Percentiles rank a stretch among this genome's conserved stretches.
Evolutionary conservation across 2,888 invertebrate species (phyloP).

Genomic region (Synanthedon tipuliformis): DNA sequence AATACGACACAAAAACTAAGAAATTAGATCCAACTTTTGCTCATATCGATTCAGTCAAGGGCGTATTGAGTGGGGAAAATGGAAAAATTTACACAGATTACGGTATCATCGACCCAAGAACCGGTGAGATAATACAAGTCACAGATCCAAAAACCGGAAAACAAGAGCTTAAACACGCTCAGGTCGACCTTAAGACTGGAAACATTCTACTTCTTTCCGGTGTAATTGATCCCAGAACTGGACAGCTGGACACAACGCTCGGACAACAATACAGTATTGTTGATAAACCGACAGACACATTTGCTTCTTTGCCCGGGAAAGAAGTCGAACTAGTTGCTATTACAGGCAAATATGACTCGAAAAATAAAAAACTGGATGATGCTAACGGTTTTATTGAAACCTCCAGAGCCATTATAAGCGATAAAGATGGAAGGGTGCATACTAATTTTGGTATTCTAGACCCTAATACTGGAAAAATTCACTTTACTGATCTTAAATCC

Average conservation of each 20-base stretch:
- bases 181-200: conserved; percentile 64
- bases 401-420: conserved; percentile 70
- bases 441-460: conserved; percentile 74
- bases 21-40: conserved; percentile 66
- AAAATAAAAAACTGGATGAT: conserved; percentile 69
- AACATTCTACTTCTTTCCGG: conserved; percentile 65
- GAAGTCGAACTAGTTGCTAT: conserved; percentile 70
- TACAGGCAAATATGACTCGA: conserved; percentile 71
- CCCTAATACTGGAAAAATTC: conserved; percentile 68
- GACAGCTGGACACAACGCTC: conserved; percentile 65
- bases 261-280: conserved; percentile 73
- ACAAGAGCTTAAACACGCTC: conserved; percentile 50
- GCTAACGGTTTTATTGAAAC: conserved; percentile 68
- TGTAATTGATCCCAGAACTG: conserved; percentile 70
- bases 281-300: conserved; percentile 67
- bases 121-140: conserved; percentile 60
- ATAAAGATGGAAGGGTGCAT: conserved; percentile 78
- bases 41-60: conserved; percentile 58
- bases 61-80: conserved; percentile 67
- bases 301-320: conserved; percentile 46
- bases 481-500: conserved; percentile 70
- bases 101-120: conserved; percentile 73
- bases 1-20: conserved; percentile 67
- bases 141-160: conserved; percentile 56
- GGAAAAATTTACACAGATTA: conserved; percentile 74